Evolutionary conservation across 2,888 invertebrate genomes (phyloP).

Genomic region (Atrina japonica): DNA sequence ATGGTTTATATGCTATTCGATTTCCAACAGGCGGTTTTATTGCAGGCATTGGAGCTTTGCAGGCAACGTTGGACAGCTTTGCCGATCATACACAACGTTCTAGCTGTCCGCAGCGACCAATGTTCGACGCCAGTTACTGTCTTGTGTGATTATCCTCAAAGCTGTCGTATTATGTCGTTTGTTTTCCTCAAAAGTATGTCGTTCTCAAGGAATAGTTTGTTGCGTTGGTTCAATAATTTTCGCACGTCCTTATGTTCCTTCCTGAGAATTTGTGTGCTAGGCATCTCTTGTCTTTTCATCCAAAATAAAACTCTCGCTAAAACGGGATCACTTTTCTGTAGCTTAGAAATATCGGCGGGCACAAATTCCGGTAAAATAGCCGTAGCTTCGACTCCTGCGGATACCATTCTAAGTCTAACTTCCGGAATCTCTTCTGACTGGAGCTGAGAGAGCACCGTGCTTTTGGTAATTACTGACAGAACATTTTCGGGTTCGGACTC

Average conservation of each 20-base stretch:
- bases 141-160: too few species aligned
- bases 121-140: slow-evolving; percentile 6
- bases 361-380: background rate
- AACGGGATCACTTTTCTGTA: background rate
- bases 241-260: too few species aligned
- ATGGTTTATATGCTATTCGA: slow-evolving; percentile 47
- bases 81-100: too few species aligned
- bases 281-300: slow-evolving; percentile 15
- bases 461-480: background rate
- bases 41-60: slow-evolving; percentile 30
- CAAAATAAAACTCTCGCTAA: background rate
- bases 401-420: background rate
- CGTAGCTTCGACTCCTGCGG: background rate
- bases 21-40: slow-evolving; percentile 26
- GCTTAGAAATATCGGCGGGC: background rate
- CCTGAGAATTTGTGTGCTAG: slow-evolving; percentile 43
- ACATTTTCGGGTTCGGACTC: background rate
- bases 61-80: too few species aligned
- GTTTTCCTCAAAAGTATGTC: too few species aligned
- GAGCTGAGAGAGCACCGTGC: background rate
- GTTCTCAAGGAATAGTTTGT: background rate
- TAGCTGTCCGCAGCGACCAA: slow-evolving; percentile 45
- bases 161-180: too few species aligned
- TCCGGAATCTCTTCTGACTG: background rate
- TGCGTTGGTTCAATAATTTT: background rate